Base-by-base conservation (phyloP, 1,140 invertebrate species). In the Coptotermes formosanus region DNA sequence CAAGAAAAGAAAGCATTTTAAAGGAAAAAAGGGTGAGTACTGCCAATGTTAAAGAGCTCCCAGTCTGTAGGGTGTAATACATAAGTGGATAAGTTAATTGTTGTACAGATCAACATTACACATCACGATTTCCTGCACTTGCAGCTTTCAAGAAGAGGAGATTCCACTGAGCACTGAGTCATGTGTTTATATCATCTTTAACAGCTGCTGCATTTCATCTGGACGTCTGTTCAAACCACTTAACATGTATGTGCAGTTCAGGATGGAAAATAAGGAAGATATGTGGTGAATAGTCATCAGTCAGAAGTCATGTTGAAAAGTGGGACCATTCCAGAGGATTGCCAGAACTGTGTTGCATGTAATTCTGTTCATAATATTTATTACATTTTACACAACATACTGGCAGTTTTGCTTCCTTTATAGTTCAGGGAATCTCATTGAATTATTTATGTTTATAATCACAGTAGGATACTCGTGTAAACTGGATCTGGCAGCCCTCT, bases 261-360 rank as follows among this genome's bases (percentile, higher is more conserved):
- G 64, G 14, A 75, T 75, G 64, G 64, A 75, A 75, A 2, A 30
- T 75, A 30, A 30, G 25, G 64, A 75, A 75, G 25, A 30, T 75
- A 30, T 75, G 25, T 75, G 64, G 64, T 75, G 64, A 55, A 55
- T 55, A 55, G 38, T 38, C 2, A 55, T 30, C n/a, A 75, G n/a
- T 75, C n/a, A 75, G 25, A 75, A 75, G 64, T 30, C 21, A 23
- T 19, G 12, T 30, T 30, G 64, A n/a, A 75, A 75, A 75, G 25
- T 75, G 83, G 83, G 83, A 84, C 83, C 83, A 84, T 52, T 30
- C 30, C 45, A 52, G 52, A 52, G 83, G 83, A 84, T 59, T 84
- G 83, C 52, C 83, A 84, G 83, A 75, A 25, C 25, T 16, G 12
- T 75, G n/a, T 55, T 16, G 19, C 19, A 55, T 21, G 1, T 55